Base-by-base conservation (phyloP, 2,797 vertebrate species). In the Parambassis ranga region DNA sequence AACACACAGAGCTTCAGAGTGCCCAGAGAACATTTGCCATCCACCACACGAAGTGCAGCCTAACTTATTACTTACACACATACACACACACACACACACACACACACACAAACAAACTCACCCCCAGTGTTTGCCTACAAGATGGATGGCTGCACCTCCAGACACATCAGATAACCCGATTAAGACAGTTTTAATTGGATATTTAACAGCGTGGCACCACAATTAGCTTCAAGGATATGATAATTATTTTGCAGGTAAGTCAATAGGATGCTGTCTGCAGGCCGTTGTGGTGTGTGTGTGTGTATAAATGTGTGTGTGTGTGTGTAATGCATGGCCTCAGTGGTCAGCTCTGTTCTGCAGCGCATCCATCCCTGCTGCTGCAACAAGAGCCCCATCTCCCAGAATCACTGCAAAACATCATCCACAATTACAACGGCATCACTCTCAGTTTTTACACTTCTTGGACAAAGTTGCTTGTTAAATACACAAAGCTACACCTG, bases 361-460 rank as follows among this genome's bases (percentile, higher is more conserved):
- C 87, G 89, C 89, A 89, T 91, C 88, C 88, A 85, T 90, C 86
- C 84, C 79, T 81, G 65, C 82, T 84, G 74, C 85, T 86, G 75
- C 66, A 86, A 84, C 67, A 61, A 69, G 57, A 85, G 74, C 82
- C 67, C 44, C 75, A 75, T 68, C 83, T 77, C 67, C 65, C 65
- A 71, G 44, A 87, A 87, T 82, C 82, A 61, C 63, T 64, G 85
- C 89, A 89, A 87, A 87, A 86, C 87, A 87, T 62, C 89, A 71
- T 44, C 73, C 81, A 75, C 81, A 68, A 75, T 48, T 24, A 66
- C 27, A 59, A 19, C n/a, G 26, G 2, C 23, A 52, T 10, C 32
- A 32, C 39, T n/a, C 27, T 14, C 7, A 13, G 8, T 3, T 9
- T 26, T 43, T 56, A n/a, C 5, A 4, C 10, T 11, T 10, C n/a